Base-by-base conservation (phyloP, 2,113 vertebrate genomes). In the Saimiri boliviensis region DNA sequence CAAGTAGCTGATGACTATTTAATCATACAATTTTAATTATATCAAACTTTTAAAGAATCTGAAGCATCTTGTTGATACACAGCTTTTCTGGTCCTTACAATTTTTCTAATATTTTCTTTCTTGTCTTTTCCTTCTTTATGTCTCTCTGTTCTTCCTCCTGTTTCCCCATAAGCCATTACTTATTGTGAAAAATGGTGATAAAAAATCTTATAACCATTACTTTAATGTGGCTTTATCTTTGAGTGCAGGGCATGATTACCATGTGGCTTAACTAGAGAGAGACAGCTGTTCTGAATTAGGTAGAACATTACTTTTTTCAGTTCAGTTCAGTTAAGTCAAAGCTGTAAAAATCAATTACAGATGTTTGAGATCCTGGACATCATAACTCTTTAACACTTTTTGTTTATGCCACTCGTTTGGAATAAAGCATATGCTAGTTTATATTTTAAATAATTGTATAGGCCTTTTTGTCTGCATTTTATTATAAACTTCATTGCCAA, bases 281-380 rank as follows among this genome's bases (percentile, higher is more conserved):
- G 68, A 60, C 93, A 96, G 80, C 86, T 96, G 86, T 93, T 95
- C 54, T 89, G 40, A 93, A 93, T 97, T 91, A 96, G 14, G 60
- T 73, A 71, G 71, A 93, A 70, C 6, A 30, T 79, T 68, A 8
- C 54, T 89, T 92, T 89, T 93, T 86, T 66, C n/a, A 95, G 73
- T 93, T 37, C 40, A 74, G 25, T 93, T 92, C 40, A 95, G 25
- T 83, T 89, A 71, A 45, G 89, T 91, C 54, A 94, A 82, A 82
- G n/a, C 42, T 86, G 14, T 89, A 60, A 88, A 87, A 93, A 96
- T 91, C 8, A 91, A 6, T 94, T 60, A 89, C 90, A 98, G 86
- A 94, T 96, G 90, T 94, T 95, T 94, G 40, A 97, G 88, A 95
- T 86, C 19, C 32, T 93, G 63, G 27, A 42, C 42, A 76, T 92